Evolutionary conservation across 2,797 vertebrate species (phyloP), one percentile per base, ranked within the genome.

Genomic region (Gymnoscopelus braueri): DNA sequence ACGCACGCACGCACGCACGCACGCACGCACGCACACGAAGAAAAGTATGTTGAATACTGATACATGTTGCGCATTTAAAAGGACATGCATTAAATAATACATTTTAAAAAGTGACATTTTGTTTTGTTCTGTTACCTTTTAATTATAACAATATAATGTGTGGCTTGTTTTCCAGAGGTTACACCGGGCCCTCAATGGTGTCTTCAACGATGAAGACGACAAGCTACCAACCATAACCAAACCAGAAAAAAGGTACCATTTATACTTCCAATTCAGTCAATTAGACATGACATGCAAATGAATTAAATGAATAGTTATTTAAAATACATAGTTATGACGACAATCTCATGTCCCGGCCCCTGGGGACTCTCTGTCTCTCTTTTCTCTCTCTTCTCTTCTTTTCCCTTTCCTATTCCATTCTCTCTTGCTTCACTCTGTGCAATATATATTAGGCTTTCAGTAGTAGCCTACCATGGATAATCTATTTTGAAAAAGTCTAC

Each of bases 121-220:
- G 12, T n/a, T n/a, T 10, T 50, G 49, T 50, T 14, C 14, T 3
- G 49, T 5, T 50, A 12, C 49, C 12, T 12, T 14, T 50, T 50
- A 14, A 12, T 9, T 8, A 8, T 48, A 12, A 9, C 47, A 19
- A 19, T 19, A 19, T 19, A 19, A 19, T 19, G 19, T 19, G 19
- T 72, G 69, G n/a, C 75, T 86, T 95, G 19, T 80, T 82, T 85
- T 87, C 39, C 87, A 99, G 97, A 95, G 98, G 90, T 91, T 99
- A 82, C 98, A 99, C 74, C 94, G 97, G 73, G 97, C 97, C 73
- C 92, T 99, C 80, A 99, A 99, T 86, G 95, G 95, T 6, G 95
- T 95, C 59, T 96, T 97, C 91, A 93, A 65, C 66, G 96, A 98
- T 60, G 97, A n/a, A n/a, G n/a, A n/a, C n/a, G n/a, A 98, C 84